Evolutionary conservation across 2,113 vertebrate genomes (phyloP).

Genomic region (Electrona antarctica): DNA sequence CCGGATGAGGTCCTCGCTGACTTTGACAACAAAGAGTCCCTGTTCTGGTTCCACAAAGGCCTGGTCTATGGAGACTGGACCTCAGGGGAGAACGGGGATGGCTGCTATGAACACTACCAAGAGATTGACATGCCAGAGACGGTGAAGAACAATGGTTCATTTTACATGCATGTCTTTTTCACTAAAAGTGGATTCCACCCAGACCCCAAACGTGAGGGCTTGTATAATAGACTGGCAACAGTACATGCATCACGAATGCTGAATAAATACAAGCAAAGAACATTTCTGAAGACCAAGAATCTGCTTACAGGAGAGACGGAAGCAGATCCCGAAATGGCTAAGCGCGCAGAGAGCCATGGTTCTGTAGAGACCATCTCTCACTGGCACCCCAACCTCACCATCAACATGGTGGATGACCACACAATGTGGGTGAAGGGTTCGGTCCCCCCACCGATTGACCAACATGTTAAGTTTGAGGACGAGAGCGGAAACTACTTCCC

Average conservation of each 20-base stretch:
- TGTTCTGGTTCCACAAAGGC: slow-evolving; percentile 91
- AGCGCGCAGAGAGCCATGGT: slow-evolving; percentile 93
- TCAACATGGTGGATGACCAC: slow-evolving; percentile 97
- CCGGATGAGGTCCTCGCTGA: slow-evolving; percentile 93
- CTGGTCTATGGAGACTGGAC: slow-evolving; percentile 93
- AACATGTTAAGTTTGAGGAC: slow-evolving; percentile 93
- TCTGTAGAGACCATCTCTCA: slow-evolving; percentile 95
- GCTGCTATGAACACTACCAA: slow-evolving; percentile 86
- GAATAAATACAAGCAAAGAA: slow-evolving; percentile 92
- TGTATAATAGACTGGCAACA: slow-evolving; percentile 89
- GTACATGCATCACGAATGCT: slow-evolving; percentile 91
- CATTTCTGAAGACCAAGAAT: slow-evolving; percentile 95
- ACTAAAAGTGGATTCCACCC: slow-evolving; percentile 96
- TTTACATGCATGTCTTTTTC: slow-evolving; percentile 93
- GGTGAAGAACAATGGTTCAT: slow-evolving; percentile 87
- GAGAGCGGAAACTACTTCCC: slow-evolving; percentile 95
- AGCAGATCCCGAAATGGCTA: slow-evolving; percentile 94
- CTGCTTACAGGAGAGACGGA: slow-evolving; percentile 93
- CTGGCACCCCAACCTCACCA: slow-evolving; percentile 97
- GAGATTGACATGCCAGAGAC: slow-evolving; percentile 89
- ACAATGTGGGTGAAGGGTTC: slow-evolving; percentile 95
- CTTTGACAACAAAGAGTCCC: slow-evolving; percentile 86
- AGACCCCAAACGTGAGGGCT: slow-evolving; percentile 89
- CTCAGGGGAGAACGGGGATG: slow-evolving; percentile 84
- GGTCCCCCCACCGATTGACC: slow-evolving; percentile 92